Percentiles rank a stretch among this genome's conserved stretches.
phyloP scores from a whole-genome alignment of 2,113 vertebrate genomes.

The Oreocharis arfaki region DNA sequence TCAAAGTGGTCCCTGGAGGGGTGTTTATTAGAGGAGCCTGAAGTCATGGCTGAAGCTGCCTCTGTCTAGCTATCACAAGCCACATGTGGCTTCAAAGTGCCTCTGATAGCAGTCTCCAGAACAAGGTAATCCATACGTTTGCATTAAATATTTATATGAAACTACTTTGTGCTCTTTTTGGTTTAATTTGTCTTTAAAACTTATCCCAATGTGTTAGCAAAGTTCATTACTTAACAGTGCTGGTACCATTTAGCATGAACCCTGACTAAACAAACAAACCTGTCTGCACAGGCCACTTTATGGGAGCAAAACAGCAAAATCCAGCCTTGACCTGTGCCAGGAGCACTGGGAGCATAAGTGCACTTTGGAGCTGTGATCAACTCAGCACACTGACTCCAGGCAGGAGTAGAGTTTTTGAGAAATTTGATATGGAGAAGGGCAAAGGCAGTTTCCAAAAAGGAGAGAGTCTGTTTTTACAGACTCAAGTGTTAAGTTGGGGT shows the following conservation, averaged over 20 bases:
- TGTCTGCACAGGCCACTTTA: not conserved
- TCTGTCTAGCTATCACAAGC: conserved; percentile 10
- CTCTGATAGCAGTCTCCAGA: conserved; percentile 42
- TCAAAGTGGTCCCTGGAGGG: conserved; percentile 25
- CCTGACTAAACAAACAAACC: not conserved
- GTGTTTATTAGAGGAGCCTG: conserved; percentile 31
- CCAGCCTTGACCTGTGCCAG: not conserved
- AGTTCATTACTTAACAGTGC: conserved; percentile 26
- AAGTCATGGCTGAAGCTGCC: conserved; percentile 16
- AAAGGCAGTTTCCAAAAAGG: not conserved
- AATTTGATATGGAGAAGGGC: not conserved
- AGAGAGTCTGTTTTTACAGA: not conserved
- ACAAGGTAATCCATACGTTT: conserved; percentile 59
- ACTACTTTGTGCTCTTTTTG: conserved; percentile 20
- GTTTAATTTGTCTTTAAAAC: conserved; percentile 34
- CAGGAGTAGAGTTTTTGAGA: not conserved
- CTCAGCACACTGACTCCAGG: not conserved
- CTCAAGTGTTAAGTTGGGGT: not conserved
- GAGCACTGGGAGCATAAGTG: not conserved
- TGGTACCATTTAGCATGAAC: not conserved
- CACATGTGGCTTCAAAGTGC: conserved; percentile 58
- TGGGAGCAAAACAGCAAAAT: not conserved
- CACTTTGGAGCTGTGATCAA: not conserved
- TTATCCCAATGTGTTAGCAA: conserved; percentile 7
- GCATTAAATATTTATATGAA: conserved; percentile 73